Base-by-base conservation (phyloP, 2,888 invertebrate genomes). In the Platycheirus rosarum region DNA sequence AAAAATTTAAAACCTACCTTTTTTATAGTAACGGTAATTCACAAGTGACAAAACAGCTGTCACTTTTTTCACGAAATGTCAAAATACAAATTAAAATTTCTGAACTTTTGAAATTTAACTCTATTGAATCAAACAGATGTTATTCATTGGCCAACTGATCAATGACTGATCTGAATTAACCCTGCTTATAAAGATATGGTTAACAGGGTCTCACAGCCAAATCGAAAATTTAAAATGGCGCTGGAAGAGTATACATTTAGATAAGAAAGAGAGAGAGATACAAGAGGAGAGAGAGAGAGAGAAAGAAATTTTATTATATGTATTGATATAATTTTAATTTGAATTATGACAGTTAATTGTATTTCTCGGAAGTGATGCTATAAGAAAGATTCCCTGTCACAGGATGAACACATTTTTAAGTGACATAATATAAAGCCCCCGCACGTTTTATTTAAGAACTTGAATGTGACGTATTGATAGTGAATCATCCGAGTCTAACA, bases 101-200 rank as follows among this genome's bases (percentile, higher is more conserved):
- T 32, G 8, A 32, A 6, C 6, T 23, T 23, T 23, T 23, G 6
- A 51, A 66, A 44, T 2, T 0, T 32, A 57, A 53, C 5, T 51
- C 2, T 44, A 44, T 55, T 69, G 6, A 44, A 53, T 35, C 18
- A 51, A 20, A 42, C 42, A 75, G 80, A 71, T 80, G 80, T 80
- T 80, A 65, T 70, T 76, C 76, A 71, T 76, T 71, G 76, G 70
- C 76, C 76, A 53, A 60, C 76, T 71, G 70, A 80, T 76, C 53
- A 76, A 42, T 62, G 80, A 80, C 80, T 80, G 76, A 80, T 80
- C 60, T 76, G 60, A 76, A 76, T 71, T 66, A 62, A 71, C 57
- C 80, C 76, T 53, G 80, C 65, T 66, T 76, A 44, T 79, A 53
- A 65, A 70, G 76, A 70, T 80, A 60, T 76, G 70, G 75, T 76